These are phyloP conservation scores for Xestia rhomboidea DNA, from an alignment of 2,888 invertebrate species.

Conservation along the genomic window DNA sequence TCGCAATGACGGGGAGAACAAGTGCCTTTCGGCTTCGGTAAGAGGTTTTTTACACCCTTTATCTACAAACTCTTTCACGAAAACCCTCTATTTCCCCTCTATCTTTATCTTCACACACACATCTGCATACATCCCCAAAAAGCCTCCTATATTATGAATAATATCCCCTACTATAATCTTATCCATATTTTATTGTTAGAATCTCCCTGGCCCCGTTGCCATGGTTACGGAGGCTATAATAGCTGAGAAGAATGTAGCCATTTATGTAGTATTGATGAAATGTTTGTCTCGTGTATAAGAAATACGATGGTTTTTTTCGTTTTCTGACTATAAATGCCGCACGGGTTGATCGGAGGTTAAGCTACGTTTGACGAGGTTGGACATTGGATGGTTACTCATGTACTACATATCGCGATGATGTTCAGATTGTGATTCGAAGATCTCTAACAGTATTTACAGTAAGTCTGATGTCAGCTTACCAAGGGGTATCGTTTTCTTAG, in stretches of 20 bases:
- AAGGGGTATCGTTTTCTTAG: background rate
- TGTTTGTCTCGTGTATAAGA: constrained; percentile 2
- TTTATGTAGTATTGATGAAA: constrained; percentile 58
- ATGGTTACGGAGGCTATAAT: constrained; percentile 61
- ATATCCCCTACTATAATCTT: constrained; percentile 61
- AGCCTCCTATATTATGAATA: constrained; percentile 47
- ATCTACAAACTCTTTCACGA: background rate
- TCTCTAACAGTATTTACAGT: background rate
- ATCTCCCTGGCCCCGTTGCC: constrained; percentile 47
- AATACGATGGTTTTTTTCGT: background rate
- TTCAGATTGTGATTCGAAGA: background rate
- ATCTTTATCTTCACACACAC: constrained; percentile 1
- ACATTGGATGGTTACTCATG: background rate
- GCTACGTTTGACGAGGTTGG: background rate
- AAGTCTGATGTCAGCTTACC: background rate
- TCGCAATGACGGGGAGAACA: no score
- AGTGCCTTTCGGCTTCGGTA: no score
- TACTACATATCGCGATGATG: background rate
- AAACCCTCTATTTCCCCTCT: background rate
- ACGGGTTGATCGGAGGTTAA: background rate
- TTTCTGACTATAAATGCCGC: background rate
- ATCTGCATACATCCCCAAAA: constrained; percentile 29
- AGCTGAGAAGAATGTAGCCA: constrained; percentile 25
- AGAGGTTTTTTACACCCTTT: no score
- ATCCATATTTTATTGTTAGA: constrained; percentile 66